Percentiles rank a stretch among this genome's conserved stretches.
phyloP scores from a whole-genome alignment of 1,140 invertebrate genomes.

The Drosophila pseudoobscura region DNA sequence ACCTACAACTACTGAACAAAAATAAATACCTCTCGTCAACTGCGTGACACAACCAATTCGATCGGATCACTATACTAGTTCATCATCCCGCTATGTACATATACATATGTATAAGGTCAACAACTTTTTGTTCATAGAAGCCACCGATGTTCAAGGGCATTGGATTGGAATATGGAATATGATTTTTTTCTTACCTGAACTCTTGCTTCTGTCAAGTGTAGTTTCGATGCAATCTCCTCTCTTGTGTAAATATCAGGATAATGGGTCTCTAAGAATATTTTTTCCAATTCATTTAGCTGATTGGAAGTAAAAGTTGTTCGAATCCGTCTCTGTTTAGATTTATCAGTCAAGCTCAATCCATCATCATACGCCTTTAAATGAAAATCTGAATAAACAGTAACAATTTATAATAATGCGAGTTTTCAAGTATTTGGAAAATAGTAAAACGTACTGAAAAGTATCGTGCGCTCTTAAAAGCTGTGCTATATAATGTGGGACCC shows the following conservation, averaged over 20 bases:
- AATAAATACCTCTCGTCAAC: too few species aligned
- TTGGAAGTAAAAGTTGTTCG: constrained; percentile 98
- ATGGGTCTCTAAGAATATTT: constrained; percentile 98
- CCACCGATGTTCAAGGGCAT: too few species aligned
- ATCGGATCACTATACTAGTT: too few species aligned
- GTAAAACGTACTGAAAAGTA: too few species aligned
- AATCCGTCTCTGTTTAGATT: constrained; percentile 96
- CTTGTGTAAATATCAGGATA: constrained; percentile 99
- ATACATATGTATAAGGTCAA: too few species aligned
- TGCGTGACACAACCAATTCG: too few species aligned
- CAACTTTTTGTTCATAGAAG: too few species aligned
- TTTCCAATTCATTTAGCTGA: constrained; percentile 97
- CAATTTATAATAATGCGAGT: not conserved
- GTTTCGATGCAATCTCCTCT: constrained; percentile 99
- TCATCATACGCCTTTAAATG: constrained; percentile 84
- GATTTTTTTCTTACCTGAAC: constrained; percentile 92
- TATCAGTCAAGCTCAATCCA: constrained; percentile 91
- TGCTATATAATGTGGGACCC: not conserved
- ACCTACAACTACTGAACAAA: too few species aligned
- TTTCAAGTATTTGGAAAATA: too few species aligned
- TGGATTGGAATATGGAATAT: too few species aligned
- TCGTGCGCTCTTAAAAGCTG: too few species aligned
- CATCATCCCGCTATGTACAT: too few species aligned
- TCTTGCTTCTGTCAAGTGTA: constrained; percentile 98
- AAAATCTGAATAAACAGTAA: constrained; percentile 39